Conservation (phyloP, 2,113 vertebrate species). For the Planiliza haematocheilus region DNA sequence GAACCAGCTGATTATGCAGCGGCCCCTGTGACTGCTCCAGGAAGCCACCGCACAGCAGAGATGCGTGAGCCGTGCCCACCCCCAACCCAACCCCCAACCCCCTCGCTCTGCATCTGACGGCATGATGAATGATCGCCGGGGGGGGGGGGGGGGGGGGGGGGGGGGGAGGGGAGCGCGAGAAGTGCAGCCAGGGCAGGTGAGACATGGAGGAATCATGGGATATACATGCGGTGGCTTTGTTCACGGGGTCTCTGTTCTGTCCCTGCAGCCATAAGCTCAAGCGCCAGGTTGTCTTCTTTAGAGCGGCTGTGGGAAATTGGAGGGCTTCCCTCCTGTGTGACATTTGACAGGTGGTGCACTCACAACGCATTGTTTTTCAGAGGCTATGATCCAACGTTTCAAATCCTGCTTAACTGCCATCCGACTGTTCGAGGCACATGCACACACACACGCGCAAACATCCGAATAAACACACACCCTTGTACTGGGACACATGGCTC, state of each 20-base stretch:
- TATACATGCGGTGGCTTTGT: conserved; percentile 58
- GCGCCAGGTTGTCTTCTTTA: conserved; percentile 3
- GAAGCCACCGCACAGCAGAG: conserved; percentile 51
- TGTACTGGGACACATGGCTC: conserved; percentile 40
- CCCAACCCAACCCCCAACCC: no score
- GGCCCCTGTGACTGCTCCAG: conserved; percentile 48
- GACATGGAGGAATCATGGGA: conserved; percentile 58
- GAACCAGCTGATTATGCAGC: conserved; percentile 68
- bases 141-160: no score
- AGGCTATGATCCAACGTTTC: conserved; percentile 46
- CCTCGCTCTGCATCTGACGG: conserved; percentile 50
- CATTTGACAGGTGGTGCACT: conserved; percentile 64
- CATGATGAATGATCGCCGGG: conserved; percentile 71
- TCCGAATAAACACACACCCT: conserved; percentile 17
- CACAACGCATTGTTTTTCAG: conserved; percentile 47
- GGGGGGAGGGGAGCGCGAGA: conserved; percentile 24
- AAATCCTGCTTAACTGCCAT: conserved; percentile 55
- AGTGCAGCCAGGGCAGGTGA: conserved; percentile 44
- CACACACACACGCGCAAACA: conserved; percentile 12
- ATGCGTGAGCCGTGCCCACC: conserved; percentile 45
- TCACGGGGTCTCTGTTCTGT: conserved; percentile 3
- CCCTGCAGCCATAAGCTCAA: conserved; percentile 21
- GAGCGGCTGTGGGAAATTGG: conserved; percentile 22
- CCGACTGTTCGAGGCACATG: conserved; percentile 39
- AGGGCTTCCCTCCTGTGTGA: conserved; percentile 38